Conservation (phyloP, 92 coral and sea anemone species). For the Palythoa caribaeorum region DNA sequence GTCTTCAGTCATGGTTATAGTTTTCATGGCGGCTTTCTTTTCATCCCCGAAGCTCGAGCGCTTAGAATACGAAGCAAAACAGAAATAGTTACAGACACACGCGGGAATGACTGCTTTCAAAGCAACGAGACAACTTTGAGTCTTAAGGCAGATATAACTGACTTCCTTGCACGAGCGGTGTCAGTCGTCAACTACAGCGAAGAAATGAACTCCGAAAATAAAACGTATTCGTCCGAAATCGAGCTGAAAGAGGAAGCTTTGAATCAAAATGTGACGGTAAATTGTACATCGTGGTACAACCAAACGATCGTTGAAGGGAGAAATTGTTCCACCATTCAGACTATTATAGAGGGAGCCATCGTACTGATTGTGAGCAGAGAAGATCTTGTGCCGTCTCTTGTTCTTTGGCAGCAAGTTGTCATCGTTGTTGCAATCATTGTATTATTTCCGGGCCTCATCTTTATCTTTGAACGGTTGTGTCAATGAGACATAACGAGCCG, state of each 20-base stretch:
- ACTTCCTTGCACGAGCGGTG: background rate
- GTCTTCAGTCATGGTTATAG: conserved; percentile 31
- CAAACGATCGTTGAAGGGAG: background rate
- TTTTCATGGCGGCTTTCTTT: conserved; percentile 30
- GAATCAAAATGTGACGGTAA: conserved; percentile 25
- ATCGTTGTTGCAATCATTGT: background rate
- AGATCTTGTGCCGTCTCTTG: background rate
- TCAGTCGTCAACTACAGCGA: conserved; percentile 5
- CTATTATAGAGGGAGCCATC: conserved; percentile 8
- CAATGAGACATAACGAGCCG: background rate
- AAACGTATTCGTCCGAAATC: conserved; percentile 11
- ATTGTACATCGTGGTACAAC: conserved; percentile 9
- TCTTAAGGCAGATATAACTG: background rate
- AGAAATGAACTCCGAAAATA: background rate
- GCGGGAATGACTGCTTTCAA: background rate
- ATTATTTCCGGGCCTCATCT: background rate
- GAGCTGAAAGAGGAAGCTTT: conserved; percentile 17
- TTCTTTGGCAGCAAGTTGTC: conserved; percentile 9
- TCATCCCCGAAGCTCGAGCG: conserved; percentile 28
- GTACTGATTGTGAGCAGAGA: conserved; percentile 2
- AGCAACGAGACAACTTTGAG: background rate
- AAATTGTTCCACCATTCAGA: conserved; percentile 16
- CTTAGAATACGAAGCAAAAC: conserved; percentile 24
- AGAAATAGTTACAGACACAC: background rate
- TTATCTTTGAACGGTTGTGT: background rate